Conservation (phyloP, 1,140 invertebrate genomes). For the Vanessa atalanta region DNA sequence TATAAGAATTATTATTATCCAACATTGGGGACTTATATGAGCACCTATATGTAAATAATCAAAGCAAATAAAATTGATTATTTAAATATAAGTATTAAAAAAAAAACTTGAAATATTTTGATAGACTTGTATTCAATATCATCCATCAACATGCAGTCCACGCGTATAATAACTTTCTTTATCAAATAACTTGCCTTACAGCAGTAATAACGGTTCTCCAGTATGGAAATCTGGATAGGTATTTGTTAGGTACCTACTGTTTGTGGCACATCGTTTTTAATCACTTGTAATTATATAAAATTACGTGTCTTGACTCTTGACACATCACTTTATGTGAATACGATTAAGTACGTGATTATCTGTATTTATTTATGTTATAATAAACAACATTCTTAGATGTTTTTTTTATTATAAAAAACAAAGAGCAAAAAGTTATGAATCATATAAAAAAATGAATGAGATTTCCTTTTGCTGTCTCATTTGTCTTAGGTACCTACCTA, state of each 20-base stretch:
- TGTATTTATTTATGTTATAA: not conserved
- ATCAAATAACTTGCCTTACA: conserved; percentile 29
- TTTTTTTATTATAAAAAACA: not conserved
- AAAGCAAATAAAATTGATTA: too few relatives aligned
- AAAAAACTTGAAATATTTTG: not conserved
- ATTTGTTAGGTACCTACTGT: too few relatives aligned
- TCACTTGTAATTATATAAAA: conserved; percentile 11
- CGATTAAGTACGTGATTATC: not conserved
- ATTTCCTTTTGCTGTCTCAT: too few relatives aligned
- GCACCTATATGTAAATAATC: too few relatives aligned
- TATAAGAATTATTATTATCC: too few relatives aligned
- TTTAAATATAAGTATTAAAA: too few relatives aligned
- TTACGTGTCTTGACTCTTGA: not conserved
- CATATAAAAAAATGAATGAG: not conserved
- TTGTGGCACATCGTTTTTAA: conserved; percentile 10
- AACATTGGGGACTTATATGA: too few relatives aligned
- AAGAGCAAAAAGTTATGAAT: not conserved
- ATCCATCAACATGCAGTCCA: conserved; percentile 28
- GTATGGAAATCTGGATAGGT: conserved; percentile 10
- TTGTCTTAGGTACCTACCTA: too few relatives aligned
- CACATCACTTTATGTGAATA: not conserved
- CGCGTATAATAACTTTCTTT: conserved; percentile 33
- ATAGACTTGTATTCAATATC: not conserved
- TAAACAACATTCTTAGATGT: not conserved
- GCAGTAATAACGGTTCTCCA: conserved; percentile 23